These are phyloP conservation scores for Dorcus parallelipipedus DNA, from an alignment of 2,888 invertebrate species.

Conservation along the genomic window DNA sequence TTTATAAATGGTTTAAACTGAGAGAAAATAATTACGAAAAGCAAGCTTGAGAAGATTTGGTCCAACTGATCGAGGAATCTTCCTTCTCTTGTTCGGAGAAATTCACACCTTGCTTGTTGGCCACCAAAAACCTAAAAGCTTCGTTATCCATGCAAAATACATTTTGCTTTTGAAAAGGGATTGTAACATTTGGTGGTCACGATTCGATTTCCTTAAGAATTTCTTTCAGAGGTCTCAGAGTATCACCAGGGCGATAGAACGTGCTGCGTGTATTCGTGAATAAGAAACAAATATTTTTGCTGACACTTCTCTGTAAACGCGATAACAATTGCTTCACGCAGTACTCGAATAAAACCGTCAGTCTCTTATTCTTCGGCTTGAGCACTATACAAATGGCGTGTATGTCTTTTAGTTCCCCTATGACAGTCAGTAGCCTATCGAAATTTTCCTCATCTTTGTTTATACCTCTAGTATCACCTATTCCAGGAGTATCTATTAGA, in stretches of 20 bases:
- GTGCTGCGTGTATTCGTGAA: constrained; percentile 22
- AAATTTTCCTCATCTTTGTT: constrained; percentile 34
- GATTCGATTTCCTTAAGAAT: constrained; percentile 11
- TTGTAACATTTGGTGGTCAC: constrained; percentile 10
- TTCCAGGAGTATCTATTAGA: constrained; percentile 21
- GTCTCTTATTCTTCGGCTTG: constrained; percentile 20
- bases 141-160: constrained; percentile 22
- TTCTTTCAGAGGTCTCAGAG: constrained; percentile 10
- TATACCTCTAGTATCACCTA: constrained; percentile 32
- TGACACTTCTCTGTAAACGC: constrained; percentile 18
- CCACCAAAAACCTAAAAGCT: constrained; percentile 17
- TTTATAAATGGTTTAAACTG: neutral
- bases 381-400: constrained; percentile 22
- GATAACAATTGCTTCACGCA: constrained; percentile 22
- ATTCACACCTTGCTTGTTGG: constrained; percentile 2
- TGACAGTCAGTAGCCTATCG: constrained; percentile 29
- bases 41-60: constrained; percentile 9
- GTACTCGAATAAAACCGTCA: constrained; percentile 21
- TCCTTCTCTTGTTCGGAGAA: constrained; percentile 7
- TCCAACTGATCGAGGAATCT: constrained; percentile 15
- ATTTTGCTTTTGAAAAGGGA: constrained; percentile 11
- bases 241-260: constrained; percentile 23
- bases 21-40: constrained; percentile 7
- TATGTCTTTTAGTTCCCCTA: constrained; percentile 15
- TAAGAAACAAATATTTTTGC: constrained; percentile 19